phyloP scores from a whole-genome alignment of 2,888 invertebrate genomes.

The Linyphia triangularis region DNA sequence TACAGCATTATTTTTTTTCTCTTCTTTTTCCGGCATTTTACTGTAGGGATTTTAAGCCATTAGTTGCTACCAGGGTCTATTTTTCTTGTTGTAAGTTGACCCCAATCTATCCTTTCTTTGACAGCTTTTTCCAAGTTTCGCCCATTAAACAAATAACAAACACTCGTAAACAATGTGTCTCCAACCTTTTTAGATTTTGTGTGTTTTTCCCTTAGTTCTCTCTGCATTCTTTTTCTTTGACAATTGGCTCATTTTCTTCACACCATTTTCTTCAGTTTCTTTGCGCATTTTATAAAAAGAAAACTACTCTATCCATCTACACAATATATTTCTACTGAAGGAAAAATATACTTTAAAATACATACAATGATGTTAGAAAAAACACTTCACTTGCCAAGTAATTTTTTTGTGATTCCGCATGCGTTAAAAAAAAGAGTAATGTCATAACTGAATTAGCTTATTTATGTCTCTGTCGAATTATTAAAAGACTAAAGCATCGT shows the following conservation, averaged over 20 bases:
- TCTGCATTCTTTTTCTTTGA: constrained; percentile 54
- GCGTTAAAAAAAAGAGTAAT: too few relatives aligned
- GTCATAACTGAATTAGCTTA: too few relatives aligned
- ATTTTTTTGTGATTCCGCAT: too few relatives aligned
- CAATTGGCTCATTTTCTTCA: constrained; percentile 68
- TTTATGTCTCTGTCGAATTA: too few relatives aligned
- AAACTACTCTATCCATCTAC: too few relatives aligned
- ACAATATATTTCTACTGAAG: too few relatives aligned
- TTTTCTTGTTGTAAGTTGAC: constrained; percentile 71
- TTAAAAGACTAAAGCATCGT: too few relatives aligned
- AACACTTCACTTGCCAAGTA: too few relatives aligned
- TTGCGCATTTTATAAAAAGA: constrained; percentile 5
- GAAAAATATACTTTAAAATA: too few relatives aligned
- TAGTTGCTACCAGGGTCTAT: constrained; percentile 58
- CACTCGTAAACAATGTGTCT: constrained; percentile 67
- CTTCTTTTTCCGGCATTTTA: too few relatives aligned
- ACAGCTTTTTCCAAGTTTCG: constrained; percentile 73
- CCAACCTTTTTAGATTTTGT: constrained; percentile 3
- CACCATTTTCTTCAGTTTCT: constrained; percentile 29
- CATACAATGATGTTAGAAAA: too few relatives aligned
- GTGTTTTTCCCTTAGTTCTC: constrained; percentile 21
- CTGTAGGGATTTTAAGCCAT: constrained; percentile 47
- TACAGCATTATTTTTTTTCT: too few relatives aligned
- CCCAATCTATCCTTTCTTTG: constrained; percentile 70
- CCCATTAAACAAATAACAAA: constrained; percentile 72